phyloP scores from a whole-genome alignment of 2,797 vertebrate species.

The Jordanella pulchra region DNA sequence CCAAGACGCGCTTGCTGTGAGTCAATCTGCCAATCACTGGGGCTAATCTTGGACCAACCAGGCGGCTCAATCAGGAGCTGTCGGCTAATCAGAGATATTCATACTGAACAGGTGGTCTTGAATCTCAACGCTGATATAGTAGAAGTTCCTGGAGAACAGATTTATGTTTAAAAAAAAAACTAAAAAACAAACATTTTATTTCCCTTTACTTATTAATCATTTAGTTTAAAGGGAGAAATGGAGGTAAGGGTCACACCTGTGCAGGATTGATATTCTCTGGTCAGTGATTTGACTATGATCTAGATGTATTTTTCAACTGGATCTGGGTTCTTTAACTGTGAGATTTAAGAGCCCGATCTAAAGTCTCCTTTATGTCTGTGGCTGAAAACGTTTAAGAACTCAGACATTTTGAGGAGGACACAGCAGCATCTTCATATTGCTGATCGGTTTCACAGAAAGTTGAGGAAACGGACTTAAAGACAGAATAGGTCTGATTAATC shows the following conservation, averaged over 20 bases:
- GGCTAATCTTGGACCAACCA: constrained; percentile 45
- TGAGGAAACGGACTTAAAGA: constrained; percentile 14
- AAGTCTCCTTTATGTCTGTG: constrained; percentile 12
- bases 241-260: constrained; percentile 41
- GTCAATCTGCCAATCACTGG: constrained; percentile 78
- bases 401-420: constrained; percentile 35
- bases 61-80: constrained; percentile 36
- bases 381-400: constrained; percentile 44
- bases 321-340: constrained; percentile 56
- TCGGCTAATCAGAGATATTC: constrained; percentile 55
- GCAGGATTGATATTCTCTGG: constrained; percentile 50
- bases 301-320: constrained; percentile 8
- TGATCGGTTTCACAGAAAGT: constrained; percentile 16
- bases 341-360: constrained; percentile 1
- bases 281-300: constrained; percentile 66
- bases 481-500: constrained; percentile 8
- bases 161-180: constrained; percentile 9
- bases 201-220: background rate
- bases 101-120: constrained; percentile 60
- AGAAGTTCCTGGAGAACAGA: background rate
- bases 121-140: constrained; percentile 30
- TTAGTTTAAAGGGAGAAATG: constrained; percentile 1
- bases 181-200: background rate
- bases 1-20: constrained; percentile 89
- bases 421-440: constrained; percentile 33